Base-by-base conservation (phyloP, 2,888 invertebrate genomes). In the Ophraella communa region DNA sequence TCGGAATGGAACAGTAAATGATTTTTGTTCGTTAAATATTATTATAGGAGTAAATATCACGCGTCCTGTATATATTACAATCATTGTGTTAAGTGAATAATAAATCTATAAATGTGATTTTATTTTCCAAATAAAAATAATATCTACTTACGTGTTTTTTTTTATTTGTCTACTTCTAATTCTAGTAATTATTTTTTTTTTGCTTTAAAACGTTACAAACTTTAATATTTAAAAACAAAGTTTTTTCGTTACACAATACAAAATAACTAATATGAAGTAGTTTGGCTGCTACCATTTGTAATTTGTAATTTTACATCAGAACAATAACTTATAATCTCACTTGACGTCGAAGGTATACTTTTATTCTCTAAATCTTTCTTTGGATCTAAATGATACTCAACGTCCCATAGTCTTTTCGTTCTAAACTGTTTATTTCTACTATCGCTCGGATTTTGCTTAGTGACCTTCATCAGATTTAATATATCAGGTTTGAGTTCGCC, bases 1-100 rank as follows among this genome's bases (percentile, higher is more conserved):
- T 81, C 82, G 1, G 82, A 82, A 47, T 82, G 82, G 81, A 68
- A 67, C 42, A 67, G 64, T 39, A 71, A 71, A 68, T 71, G 69
- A 71, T 67, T 71, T 56, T 65, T 68, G 33, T 57, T 70, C 27
- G 60, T 68, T 20, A 68, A 64, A 54, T 68, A 70, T 62, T 70
- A 67, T 52, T 70, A 68, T 56, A 68, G 54, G 54, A 67, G 70
- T 47, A 68, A 70, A 65, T 70, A 68, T 51, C 64, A 67, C 18
- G 51, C 66, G 24, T 70, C 67, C n/a, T 68, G 62, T 65, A 62
- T 68, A 65, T 64, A 64, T 53, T 65, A 62, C 24, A 62, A 65
- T 54, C 27, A 57, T 42, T 62, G 65, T 54, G 39, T 27, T 14
- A 42, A 52, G 8, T 20, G 27, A 10, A 52, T 11, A 11, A 30